These are phyloP conservation scores for Papilio glaucus DNA, from an alignment of 1,140 invertebrate genomes.

Conservation along the genomic window DNA sequence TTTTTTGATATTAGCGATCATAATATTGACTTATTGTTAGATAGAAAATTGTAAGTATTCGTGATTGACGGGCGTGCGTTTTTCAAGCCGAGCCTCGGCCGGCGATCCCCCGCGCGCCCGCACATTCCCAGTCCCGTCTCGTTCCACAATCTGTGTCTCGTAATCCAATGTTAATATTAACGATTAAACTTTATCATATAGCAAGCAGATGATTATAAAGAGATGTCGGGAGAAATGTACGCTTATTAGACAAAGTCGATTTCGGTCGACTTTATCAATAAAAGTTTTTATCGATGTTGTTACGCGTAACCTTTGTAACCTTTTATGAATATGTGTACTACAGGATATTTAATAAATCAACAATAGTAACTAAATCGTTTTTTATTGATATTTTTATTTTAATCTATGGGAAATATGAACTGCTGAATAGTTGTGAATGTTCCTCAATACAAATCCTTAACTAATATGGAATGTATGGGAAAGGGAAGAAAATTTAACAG, in stretches of 20 bases:
- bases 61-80: conserved; percentile 70
- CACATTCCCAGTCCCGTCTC: conserved; percentile 62
- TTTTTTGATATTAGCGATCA: conserved; percentile 80
- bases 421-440: too few species aligned
- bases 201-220: conserved; percentile 68
- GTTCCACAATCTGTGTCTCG: conserved; percentile 74
- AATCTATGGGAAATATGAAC: background rate
- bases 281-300: conserved; percentile 82
- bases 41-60: conserved; percentile 80
- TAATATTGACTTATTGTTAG: conserved; percentile 78
- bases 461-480: too few species aligned
- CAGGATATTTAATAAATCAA: conserved; percentile 24
- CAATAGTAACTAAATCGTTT: conserved; percentile 9
- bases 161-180: conserved; percentile 77
- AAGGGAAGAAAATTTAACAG: too few species aligned
- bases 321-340: conserved; percentile 42
- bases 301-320: conserved; percentile 35
- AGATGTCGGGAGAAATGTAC: conserved; percentile 78
- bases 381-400: background rate
- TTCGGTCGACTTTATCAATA: conserved; percentile 75
- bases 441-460: too few species aligned
- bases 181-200: conserved; percentile 76
- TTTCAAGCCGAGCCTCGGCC: conserved; percentile 59
- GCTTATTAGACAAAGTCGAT: conserved; percentile 75
- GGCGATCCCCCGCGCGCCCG: conserved; percentile 64